Percentiles rank a stretch among this genome's conserved stretches.
Conservation (phyloP, 2,888 invertebrate genomes). For the Lissocephala sabroskyi region DNA sequence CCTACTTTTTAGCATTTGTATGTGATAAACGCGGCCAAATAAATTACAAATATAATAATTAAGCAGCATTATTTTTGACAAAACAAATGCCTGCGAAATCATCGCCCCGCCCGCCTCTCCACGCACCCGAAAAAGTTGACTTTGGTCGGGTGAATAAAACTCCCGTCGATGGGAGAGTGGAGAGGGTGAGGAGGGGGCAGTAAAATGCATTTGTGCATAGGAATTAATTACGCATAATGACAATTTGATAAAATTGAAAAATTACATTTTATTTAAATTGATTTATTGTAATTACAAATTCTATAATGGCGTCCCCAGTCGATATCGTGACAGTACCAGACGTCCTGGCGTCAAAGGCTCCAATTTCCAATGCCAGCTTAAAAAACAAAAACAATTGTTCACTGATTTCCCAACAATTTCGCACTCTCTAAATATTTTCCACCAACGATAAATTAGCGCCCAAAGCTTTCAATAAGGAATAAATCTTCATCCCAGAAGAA, state of each 20-base stretch:
- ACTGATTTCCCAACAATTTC: too few relatives aligned
- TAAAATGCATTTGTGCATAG: constrained; percentile 60
- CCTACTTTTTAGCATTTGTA: constrained; percentile 48
- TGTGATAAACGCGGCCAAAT: constrained; percentile 60
- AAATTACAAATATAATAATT: constrained; percentile 69
- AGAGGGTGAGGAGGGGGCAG: constrained; percentile 11
- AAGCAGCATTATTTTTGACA: constrained; percentile 65
- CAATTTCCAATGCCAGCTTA: too few relatives aligned
- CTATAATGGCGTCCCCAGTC: constrained; percentile 13
- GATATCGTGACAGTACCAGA: too few relatives aligned
- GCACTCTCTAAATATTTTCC: too few relatives aligned
- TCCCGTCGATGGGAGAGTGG: constrained; percentile 5
- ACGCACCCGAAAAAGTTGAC: constrained; percentile 20
- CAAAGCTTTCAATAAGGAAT: too few relatives aligned
- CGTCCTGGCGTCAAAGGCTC: too few relatives aligned
- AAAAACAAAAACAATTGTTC: too few relatives aligned
- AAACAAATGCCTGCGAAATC: constrained; percentile 48
- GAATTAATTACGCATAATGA: constrained; percentile 70
- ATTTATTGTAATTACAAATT: constrained; percentile 70
- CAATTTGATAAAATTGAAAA: constrained; percentile 70
- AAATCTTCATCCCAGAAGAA: too few relatives aligned
- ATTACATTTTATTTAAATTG: constrained; percentile 67
- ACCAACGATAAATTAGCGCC: too few relatives aligned
- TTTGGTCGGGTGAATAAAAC: too few relatives aligned
- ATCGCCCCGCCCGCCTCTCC: not conserved